Evolutionary conservation across 2,888 invertebrate genomes (phyloP).

Genomic region (Nomada fabriciana): DNA sequence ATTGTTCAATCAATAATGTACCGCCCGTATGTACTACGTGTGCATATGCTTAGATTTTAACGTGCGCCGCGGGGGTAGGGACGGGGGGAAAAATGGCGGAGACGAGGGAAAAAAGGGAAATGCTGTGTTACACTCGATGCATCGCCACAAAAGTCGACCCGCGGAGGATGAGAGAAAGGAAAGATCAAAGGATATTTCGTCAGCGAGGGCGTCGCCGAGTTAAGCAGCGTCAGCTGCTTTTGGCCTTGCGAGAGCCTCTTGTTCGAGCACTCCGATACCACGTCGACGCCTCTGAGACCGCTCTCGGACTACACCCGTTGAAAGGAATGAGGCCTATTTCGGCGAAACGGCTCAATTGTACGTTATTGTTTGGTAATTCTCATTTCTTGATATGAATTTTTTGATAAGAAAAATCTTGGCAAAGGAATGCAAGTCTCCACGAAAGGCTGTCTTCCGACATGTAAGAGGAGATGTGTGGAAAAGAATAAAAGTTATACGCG

Average conservation of each 20-base stretch:
- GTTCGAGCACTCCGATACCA: conserved; percentile 62
- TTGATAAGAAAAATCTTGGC: no score
- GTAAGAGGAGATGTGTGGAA: no score
- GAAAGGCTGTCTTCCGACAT: no score
- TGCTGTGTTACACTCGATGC: conserved; percentile 18
- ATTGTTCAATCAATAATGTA: conserved; percentile 82
- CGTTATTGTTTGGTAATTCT: no score
- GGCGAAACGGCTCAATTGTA: background rate
- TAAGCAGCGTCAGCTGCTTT: conserved; percentile 81
- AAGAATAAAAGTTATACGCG: no score
- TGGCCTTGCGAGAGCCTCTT: conserved; percentile 63
- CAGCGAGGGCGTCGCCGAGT: conserved; percentile 70
- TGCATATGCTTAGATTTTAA: conserved; percentile 60
- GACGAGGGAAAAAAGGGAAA: conserved; percentile 47
- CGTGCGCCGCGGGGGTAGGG: conserved; percentile 41
- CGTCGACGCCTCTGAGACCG: conserved; percentile 56
- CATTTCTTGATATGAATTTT: no score
- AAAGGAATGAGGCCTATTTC: conserved; percentile 49
- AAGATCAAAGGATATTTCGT: conserved; percentile 79
- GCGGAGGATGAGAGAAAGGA: conserved; percentile 59
- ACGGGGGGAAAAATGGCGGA: background rate
- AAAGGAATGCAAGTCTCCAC: no score
- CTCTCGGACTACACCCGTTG: conserved; percentile 32
- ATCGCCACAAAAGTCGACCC: conserved; percentile 37
- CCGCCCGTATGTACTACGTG: conserved; percentile 66